Evolutionary conservation across 1,140 invertebrate genomes (phyloP).

Genomic region (Macrotrachela quadricornifera): DNA sequence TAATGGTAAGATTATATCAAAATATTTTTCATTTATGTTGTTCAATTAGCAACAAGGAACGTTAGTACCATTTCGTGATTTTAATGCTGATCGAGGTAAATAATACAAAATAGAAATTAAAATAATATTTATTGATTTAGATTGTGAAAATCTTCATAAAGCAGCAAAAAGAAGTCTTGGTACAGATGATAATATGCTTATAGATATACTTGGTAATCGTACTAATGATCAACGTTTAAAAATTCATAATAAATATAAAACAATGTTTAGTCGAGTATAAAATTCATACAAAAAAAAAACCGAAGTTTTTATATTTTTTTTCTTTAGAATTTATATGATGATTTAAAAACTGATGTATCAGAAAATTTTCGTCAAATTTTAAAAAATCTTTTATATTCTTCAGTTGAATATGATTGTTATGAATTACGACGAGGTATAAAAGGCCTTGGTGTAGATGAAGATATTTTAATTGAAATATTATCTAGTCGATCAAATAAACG

Average conservation of each 20-base stretch:
- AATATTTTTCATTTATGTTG: not conserved
- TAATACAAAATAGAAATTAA: too few species aligned
- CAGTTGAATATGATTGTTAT: slow-evolving; percentile 27
- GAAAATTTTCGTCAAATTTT: slow-evolving; percentile 23
- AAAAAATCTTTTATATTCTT: slow-evolving; percentile 18
- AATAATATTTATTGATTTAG: too few species aligned
- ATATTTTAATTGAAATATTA: slow-evolving; percentile 62
- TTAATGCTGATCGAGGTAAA: slow-evolving; percentile 23
- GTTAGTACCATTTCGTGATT: slow-evolving; percentile 18
- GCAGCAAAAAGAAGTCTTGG: slow-evolving; percentile 34
- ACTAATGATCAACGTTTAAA: slow-evolving; percentile 68
- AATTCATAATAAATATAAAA: slow-evolving; percentile 72
- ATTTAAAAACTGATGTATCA: slow-evolving; percentile 29
- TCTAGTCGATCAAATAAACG: slow-evolving; percentile 66
- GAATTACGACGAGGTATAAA: slow-evolving; percentile 25
- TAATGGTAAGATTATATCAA: too few species aligned
- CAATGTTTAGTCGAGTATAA: slow-evolving; percentile 63
- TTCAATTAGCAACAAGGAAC: slow-evolving; percentile 15
- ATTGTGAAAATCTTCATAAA: slow-evolving; percentile 20
- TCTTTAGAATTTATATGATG: slow-evolving; percentile 23
- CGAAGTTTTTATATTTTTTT: not conserved
- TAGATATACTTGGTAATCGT: slow-evolving; percentile 61
- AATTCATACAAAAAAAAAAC: not conserved
- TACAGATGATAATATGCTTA: slow-evolving; percentile 72
- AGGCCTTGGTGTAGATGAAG: slow-evolving; percentile 40